Percentiles rank a stretch among this genome's conserved stretches.
These are phyloP conservation scores for Platypus cylindrus DNA, from an alignment of 2,888 invertebrate species.

Conservation along the genomic window DNA sequence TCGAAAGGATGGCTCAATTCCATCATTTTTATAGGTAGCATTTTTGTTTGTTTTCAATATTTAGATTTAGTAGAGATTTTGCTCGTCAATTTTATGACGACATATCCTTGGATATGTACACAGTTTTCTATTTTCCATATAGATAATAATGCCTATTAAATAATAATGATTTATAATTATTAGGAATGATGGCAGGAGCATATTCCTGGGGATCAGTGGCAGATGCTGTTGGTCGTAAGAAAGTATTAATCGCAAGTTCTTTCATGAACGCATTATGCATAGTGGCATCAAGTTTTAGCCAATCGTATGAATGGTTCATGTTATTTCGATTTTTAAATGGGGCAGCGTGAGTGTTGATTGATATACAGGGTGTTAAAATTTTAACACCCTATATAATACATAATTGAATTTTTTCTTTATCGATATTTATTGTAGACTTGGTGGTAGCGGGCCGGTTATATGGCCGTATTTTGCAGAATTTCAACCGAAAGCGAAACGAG, in stretches of 20 bases:
- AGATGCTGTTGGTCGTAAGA: conserved; percentile 76
- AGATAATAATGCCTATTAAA: too few species aligned
- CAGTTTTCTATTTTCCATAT: too few species aligned
- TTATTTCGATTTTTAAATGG: conserved; percentile 84
- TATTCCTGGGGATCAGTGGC: conserved; percentile 88
- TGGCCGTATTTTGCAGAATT: conserved; percentile 94
- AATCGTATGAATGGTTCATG: conserved; percentile 79
- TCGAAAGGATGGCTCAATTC: conserved; percentile 68
- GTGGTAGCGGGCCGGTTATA: conserved; percentile 84
- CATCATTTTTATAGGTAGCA: conserved; percentile 42
- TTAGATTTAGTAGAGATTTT: too few species aligned
- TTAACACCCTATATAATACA: conserved; percentile 1
- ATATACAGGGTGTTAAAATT: not conserved
- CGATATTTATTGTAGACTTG: conserved; percentile 50
- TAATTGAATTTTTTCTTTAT: not conserved
- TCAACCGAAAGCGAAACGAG: conserved; percentile 80
- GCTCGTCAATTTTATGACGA: too few species aligned
- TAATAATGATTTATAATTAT: conserved; percentile 5
- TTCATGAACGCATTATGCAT: conserved; percentile 83
- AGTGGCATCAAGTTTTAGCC: conserved; percentile 81
- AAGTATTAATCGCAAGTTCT: conserved; percentile 79
- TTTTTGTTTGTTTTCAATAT: not conserved
- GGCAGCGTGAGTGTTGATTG: conserved; percentile 65
- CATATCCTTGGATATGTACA: too few species aligned
- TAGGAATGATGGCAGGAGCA: conserved; percentile 83